Conservation (phyloP, 2,888 invertebrate genomes). For the Lycocerus yunnanus region DNA sequence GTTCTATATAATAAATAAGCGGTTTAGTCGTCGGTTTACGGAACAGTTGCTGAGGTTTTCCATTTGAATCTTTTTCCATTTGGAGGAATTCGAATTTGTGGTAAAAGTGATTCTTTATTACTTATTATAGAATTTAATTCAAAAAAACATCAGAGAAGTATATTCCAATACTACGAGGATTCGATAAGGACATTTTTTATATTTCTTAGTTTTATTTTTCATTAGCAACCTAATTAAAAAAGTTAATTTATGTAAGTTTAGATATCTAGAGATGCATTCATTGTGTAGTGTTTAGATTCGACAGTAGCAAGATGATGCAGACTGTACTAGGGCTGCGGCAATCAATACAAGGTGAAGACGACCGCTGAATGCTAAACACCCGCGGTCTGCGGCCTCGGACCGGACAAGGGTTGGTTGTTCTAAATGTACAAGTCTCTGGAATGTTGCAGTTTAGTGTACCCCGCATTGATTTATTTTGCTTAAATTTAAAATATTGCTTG, state of each 20-base stretch:
- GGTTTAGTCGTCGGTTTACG: not conserved
- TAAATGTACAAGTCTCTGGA: constrained; percentile 34
- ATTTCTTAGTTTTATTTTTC: not conserved
- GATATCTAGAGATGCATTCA: constrained; percentile 8
- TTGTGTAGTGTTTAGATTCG: constrained; percentile 26
- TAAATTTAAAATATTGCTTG: not conserved
- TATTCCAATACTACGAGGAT: too few species aligned
- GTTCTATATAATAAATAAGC: not conserved
- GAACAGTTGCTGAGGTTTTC: not conserved
- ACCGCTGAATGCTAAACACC: constrained; percentile 64
- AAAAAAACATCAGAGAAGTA: not conserved
- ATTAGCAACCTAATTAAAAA: not conserved
- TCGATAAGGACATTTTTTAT: not conserved
- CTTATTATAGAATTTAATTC: not conserved
- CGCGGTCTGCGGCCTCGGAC: constrained; percentile 49
- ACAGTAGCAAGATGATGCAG: constrained; percentile 37
- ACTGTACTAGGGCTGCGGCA: constrained; percentile 56
- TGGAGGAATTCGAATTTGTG: not conserved
- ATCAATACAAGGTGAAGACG: constrained; percentile 70
- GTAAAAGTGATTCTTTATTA: not conserved
- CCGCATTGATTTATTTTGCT: not conserved
- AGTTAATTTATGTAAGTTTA: not conserved
- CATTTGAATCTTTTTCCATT: not conserved
- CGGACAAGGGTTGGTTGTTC: constrained; percentile 34
- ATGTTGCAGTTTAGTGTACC: constrained; percentile 24